These are phyloP conservation scores for Acronicta aceris DNA, from an alignment of 2,888 invertebrate genomes.

Conservation along the genomic window DNA sequence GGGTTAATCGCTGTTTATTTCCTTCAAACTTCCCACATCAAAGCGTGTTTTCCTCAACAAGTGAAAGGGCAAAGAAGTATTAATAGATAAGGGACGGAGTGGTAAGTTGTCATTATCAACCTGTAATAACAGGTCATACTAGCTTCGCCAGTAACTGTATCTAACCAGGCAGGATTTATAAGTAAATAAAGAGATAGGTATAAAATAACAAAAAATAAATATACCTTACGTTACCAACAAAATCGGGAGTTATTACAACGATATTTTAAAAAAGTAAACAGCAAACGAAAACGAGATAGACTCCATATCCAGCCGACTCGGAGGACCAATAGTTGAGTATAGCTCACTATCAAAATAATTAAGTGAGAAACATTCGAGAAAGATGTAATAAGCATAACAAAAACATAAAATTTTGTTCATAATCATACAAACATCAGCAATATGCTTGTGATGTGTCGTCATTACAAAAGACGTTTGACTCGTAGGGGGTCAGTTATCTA, in stretches of 20 bases:
- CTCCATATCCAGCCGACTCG: not conserved
- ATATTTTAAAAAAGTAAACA: not conserved
- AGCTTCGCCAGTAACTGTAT: not conserved
- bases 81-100: not conserved
- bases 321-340: slow-evolving; percentile 23
- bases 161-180: not conserved
- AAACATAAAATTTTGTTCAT: slow-evolving; percentile 48
- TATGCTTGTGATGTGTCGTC: slow-evolving; percentile 71
- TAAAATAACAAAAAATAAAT: not conserved
- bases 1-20: no score
- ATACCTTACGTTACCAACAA: not conserved
- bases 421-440: slow-evolving; percentile 69
- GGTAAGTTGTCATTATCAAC: not conserved
- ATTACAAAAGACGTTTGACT: slow-evolving; percentile 62
- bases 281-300: not conserved
- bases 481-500: slow-evolving; percentile 83
- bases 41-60: not conserved
- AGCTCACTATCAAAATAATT: slow-evolving; percentile 39
- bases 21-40: not conserved
- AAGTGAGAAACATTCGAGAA: slow-evolving; percentile 60
- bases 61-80: not conserved
- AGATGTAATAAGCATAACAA: slow-evolving; percentile 38
- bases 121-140: not conserved
- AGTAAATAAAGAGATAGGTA: not conserved
- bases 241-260: not conserved